phyloP scores from a whole-genome alignment of 2,888 invertebrate species.

The Pandemis cinnamomeana region DNA sequence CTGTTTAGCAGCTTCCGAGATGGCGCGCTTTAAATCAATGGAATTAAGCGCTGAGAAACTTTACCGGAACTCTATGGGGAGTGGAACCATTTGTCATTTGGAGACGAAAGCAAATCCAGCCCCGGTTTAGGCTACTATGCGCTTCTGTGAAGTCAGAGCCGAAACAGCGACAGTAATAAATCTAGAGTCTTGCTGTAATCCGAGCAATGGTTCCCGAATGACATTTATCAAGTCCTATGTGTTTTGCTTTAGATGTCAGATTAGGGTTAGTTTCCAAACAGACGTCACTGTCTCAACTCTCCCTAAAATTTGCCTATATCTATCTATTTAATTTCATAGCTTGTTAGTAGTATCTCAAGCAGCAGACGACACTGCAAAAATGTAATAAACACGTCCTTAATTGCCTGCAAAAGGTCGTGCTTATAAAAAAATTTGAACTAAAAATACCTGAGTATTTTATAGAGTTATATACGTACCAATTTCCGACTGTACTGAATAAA shows the following conservation, averaged over 20 bases:
- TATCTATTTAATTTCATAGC: too few relatives aligned
- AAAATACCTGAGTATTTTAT: too few relatives aligned
- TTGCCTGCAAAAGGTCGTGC: too few relatives aligned
- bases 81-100: constrained; percentile 43
- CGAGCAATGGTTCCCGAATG: constrained; percentile 45
- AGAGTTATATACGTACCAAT: not conserved
- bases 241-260: constrained; percentile 40
- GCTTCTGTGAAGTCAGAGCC: constrained; percentile 55
- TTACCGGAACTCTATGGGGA: constrained; percentile 52
- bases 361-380: too few relatives aligned
- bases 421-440: too few relatives aligned
- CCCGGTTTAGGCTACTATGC: constrained; percentile 36
- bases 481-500: not conserved
- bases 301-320: too few relatives aligned
- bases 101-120: constrained; percentile 57
- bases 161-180: constrained; percentile 45
- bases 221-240: constrained; percentile 43
- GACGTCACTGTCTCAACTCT: too few relatives aligned
- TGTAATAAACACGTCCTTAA: too few relatives aligned
- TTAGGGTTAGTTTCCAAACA: constrained; percentile 17
- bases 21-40: constrained; percentile 53
- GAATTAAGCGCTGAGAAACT: constrained; percentile 55
- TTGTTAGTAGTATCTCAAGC: too few relatives aligned
- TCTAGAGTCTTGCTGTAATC: constrained; percentile 43
- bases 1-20: constrained; percentile 41